Base-by-base conservation (phyloP, 2,113 vertebrate genomes). In the Chionomys nivalis region DNA sequence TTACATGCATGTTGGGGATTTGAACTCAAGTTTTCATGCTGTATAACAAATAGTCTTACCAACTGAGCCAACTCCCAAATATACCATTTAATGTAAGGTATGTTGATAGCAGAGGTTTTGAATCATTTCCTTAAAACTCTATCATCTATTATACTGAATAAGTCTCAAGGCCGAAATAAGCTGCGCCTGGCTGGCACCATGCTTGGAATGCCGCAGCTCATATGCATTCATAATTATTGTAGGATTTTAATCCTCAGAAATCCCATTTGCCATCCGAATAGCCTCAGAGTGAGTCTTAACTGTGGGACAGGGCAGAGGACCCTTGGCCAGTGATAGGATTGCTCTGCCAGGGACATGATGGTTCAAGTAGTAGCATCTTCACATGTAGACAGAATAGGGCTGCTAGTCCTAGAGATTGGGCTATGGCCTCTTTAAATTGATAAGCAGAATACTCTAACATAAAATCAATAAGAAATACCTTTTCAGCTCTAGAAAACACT, bases 381-480 rank as follows among this genome's bases (percentile, higher is more conserved):
- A 66, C 36, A 3, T 2, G 61, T 42, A 72, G 7, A 13, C 26
- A 31, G 33, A 85, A 14, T 33, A 70, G 36, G 16, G 7, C 0
- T 87, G 42, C 33, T 68, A 31, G 85, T 47, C 9, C 42, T 87
- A 63, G 55, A 52, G 33, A 36, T 1, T 19, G 13, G 4, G 1
- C 61, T 11, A 39, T 23, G 52, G 89, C 68, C 49, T 63, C 86
- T 94, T 85, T 58, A 86, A 85, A 44, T 9, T 1, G 17, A 91
- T 75, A 81, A 93, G 79, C 10, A 88, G 78, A 85, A 58, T 31
- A 26, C 61, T 87, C 73, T 92, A 81, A 65, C 16, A 58, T 55
- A 76, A 96, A 73, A 86, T 94, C 83, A 91, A 42, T 89, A 77
- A 33, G 49, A 68, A 89, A 49, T 70, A 42, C 7, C 49, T 23